A percentile compares a stretch with the other conserved stretches of the same genome.
Conservation (phyloP, 2,113 vertebrate species). For the Ceratotherium simum region DNA sequence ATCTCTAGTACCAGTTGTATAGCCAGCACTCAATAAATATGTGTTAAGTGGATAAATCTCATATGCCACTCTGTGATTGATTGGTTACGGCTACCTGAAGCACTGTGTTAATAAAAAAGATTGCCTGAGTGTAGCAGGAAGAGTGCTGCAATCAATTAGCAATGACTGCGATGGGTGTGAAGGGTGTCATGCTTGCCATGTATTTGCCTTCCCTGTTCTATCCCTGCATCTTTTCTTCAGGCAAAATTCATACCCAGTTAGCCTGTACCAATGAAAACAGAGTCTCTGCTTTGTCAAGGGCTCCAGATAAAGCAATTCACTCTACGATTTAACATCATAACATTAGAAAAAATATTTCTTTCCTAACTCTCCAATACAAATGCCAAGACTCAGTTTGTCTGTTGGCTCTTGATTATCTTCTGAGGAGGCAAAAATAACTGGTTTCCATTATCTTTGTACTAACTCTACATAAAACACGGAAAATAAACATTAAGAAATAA, state of each 20-base stretch:
- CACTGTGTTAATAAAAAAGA: neutral
- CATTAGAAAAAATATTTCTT: constrained; percentile 5
- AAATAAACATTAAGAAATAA: constrained; percentile 57
- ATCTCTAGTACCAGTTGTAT: neutral
- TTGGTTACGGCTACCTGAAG: neutral
- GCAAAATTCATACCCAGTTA: neutral
- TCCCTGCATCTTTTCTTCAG: neutral
- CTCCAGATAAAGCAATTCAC: neutral
- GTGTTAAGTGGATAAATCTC: neutral
- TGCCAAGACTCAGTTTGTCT: constrained; percentile 49
- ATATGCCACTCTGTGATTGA: neutral
- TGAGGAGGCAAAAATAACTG: constrained; percentile 30
- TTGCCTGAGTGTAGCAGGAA: neutral
- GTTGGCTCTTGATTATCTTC: constrained; percentile 32
- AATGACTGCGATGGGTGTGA: neutral
- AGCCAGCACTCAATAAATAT: neutral
- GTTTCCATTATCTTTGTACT: constrained; percentile 54
- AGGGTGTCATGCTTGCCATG: neutral
- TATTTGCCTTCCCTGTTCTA: neutral
- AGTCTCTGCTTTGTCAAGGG: neutral
- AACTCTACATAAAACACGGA: constrained; percentile 47
- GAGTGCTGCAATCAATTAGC: neutral
- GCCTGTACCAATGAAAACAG: neutral
- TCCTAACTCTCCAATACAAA: constrained; percentile 4
- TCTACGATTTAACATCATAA: constrained; percentile 17